Conservation (phyloP, 2,113 vertebrate species). For the Zapornia atra region DNA sequence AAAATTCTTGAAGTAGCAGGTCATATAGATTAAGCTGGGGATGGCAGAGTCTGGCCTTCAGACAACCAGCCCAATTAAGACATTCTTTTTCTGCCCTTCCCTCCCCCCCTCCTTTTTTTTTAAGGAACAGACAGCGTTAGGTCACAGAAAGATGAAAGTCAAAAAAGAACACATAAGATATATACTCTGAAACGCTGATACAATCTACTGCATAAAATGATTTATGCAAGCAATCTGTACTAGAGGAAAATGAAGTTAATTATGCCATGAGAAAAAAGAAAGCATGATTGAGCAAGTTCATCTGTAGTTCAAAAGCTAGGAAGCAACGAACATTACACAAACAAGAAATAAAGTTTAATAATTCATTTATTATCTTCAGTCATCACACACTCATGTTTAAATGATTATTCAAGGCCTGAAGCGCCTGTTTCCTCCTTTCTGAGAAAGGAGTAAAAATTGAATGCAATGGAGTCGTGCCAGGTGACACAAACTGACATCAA, state of each 20-base stretch:
- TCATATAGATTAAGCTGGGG: not conserved
- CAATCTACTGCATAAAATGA: not conserved
- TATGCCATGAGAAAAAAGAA: not conserved
- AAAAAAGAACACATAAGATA: not conserved
- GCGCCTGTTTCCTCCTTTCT: not conserved
- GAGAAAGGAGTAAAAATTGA: not conserved
- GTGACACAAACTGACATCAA: not conserved
- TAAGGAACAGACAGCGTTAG: not conserved
- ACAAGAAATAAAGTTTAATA: not conserved
- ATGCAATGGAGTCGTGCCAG: not conserved
- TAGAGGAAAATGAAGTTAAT: not conserved
- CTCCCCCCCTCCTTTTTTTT: fast-evolving
- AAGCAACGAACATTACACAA: not conserved
- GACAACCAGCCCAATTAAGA: not conserved
- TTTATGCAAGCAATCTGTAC: not conserved
- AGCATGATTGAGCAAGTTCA: not conserved
- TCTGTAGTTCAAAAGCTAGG: not conserved
- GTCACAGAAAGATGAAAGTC: not conserved
- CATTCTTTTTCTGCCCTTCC: not conserved
- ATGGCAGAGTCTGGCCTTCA: not conserved
- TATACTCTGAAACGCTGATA: not conserved
- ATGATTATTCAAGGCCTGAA: not conserved
- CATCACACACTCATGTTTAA: not conserved
- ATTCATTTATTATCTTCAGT: not conserved
- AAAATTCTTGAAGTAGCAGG: not conserved